phyloP scores from a whole-genome alignment of 2,888 invertebrate species.

The Eueremaeus valkanovi region DNA sequence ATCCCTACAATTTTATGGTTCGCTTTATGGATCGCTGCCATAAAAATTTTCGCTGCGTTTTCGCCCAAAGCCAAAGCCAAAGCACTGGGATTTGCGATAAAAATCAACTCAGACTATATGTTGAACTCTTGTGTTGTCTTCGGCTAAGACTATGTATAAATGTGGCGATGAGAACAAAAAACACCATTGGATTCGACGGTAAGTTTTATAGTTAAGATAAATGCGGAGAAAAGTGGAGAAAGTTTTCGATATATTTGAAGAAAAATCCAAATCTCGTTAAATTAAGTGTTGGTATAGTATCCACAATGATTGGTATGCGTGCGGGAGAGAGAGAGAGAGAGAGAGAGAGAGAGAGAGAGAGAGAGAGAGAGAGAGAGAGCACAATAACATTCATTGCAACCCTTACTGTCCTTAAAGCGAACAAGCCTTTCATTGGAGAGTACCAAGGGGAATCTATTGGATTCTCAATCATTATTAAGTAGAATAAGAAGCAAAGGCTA shows the following conservation, averaged over 20 bases:
- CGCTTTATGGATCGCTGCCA: neutral
- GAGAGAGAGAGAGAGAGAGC: too few species aligned
- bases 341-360: too few species aligned
- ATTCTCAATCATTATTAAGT: neutral
- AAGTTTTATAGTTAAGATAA: neutral
- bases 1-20: constrained; percentile 25
- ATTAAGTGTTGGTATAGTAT: neutral
- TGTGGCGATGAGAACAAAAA: neutral
- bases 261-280: constrained; percentile 1
- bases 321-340: too few species aligned
- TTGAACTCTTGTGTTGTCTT: neutral
- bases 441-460: too few species aligned
- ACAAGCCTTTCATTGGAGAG: too few species aligned
- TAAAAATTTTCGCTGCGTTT: neutral
- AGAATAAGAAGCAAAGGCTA: neutral
- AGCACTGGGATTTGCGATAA: neutral
- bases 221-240: neutral
- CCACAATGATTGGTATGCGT: neutral
- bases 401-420: neutral
- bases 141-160: neutral
- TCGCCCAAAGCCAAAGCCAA: neutral
- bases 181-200: neutral
- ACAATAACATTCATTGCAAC: neutral
- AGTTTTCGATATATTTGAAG: neutral
- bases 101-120: constrained; percentile 1